Percentiles rank a stretch among this genome's conserved stretches.
Conservation (phyloP, 2,888 invertebrate species). For the Belgica antarctica region DNA sequence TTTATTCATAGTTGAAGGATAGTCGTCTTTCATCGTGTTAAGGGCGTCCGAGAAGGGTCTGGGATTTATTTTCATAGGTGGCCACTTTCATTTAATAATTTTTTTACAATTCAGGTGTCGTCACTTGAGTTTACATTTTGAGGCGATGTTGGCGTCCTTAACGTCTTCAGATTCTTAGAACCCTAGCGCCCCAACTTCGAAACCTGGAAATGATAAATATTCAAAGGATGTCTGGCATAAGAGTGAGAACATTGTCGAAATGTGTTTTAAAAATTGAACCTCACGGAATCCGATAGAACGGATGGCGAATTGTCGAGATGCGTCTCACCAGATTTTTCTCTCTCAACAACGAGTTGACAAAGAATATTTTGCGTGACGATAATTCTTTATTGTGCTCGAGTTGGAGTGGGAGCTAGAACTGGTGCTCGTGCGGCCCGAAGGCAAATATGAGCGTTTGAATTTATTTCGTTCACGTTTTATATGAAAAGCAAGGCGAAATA, state of each 20-base stretch:
- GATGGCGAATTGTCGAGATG: not conserved
- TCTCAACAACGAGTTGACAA: constrained; percentile 25
- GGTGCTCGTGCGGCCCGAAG: not conserved
- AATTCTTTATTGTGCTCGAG: constrained; percentile 29
- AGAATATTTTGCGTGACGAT: constrained; percentile 41
- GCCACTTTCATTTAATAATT: too few relatives aligned
- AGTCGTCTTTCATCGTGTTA: too few relatives aligned
- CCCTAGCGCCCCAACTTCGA: not conserved
- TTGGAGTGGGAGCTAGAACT: not conserved
- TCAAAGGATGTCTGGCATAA: constrained; percentile 7
- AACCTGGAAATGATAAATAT: constrained; percentile 26
- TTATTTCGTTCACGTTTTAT: constrained; percentile 40
- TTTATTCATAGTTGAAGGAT: too few relatives aligned
- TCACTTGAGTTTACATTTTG: too few relatives aligned
- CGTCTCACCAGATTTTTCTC: not conserved
- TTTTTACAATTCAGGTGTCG: too few relatives aligned
- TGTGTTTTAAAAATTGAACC: not conserved
- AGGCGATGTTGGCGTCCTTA: too few relatives aligned
- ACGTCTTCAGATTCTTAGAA: too few relatives aligned
- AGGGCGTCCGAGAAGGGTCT: too few relatives aligned
- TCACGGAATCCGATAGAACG: not conserved
- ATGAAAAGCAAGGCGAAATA: constrained; percentile 38
- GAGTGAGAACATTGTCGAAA: not conserved
- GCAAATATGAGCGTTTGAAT: constrained; percentile 12
- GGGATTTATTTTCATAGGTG: too few relatives aligned